These are phyloP conservation scores for Connochaetes taurinus DNA, from an alignment of 2,113 vertebrate genomes.

Conservation along the genomic window DNA sequence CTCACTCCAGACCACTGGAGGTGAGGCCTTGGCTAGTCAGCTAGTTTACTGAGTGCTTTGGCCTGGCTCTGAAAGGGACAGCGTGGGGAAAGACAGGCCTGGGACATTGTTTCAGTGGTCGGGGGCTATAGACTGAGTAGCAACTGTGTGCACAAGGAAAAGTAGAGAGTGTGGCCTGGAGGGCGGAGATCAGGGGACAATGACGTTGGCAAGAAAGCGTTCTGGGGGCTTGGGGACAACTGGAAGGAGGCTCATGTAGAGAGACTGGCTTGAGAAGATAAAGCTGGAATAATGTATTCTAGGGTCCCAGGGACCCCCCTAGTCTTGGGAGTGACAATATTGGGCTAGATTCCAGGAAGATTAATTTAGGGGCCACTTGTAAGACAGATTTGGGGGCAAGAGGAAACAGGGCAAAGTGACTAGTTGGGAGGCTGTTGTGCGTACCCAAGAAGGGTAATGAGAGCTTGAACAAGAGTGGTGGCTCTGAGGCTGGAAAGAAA, in stretches of 20 bases:
- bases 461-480: background rate
- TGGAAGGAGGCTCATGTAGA: background rate
- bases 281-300: background rate
- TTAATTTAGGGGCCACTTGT: no score
- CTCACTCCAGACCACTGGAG: background rate
- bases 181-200: background rate
- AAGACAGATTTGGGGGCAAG: no score
- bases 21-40: background rate
- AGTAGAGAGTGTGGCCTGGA: background rate
- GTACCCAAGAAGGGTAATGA: background rate
- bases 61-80: background rate
- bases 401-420: background rate
- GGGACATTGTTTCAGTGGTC: background rate
- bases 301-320: background rate
- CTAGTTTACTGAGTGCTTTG: background rate
- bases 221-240: background rate
- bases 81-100: fast-evolving
- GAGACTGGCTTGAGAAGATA: background rate
- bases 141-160: background rate
- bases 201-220: background rate
- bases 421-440: background rate
- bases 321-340: background rate
- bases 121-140: background rate
- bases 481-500: background rate
- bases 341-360: background rate